Percentiles rank a stretch among this genome's conserved stretches.
phyloP scores from a whole-genome alignment of 1,140 invertebrate species.

The Hycleus cichorii region DNA sequence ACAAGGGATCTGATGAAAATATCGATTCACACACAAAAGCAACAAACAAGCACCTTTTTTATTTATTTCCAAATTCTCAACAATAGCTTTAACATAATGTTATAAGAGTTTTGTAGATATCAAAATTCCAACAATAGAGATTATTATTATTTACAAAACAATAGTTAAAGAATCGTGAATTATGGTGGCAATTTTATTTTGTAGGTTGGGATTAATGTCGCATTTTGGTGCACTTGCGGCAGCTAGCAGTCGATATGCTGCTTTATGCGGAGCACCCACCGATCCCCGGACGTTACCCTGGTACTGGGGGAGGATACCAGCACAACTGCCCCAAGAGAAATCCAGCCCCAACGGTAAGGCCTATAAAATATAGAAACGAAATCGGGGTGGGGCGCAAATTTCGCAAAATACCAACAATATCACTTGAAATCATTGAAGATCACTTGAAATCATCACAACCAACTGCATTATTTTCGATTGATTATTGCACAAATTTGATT shows the following conservation, averaged over 20 bases:
- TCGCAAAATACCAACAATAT: too few species aligned
- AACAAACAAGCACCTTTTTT: conserved; percentile 1
- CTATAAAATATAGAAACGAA: neutral
- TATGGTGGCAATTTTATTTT: conserved; percentile 32
- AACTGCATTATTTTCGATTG: neutral
- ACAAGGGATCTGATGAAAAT: conserved; percentile 21
- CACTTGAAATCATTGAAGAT: too few species aligned
- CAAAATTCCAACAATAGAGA: too few species aligned
- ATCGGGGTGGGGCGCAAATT: too few species aligned
- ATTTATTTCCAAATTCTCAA: neutral
- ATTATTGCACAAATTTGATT: too few species aligned
- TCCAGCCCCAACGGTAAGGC: conserved; percentile 47
- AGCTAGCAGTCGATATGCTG: conserved; percentile 52
- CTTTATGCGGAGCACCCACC: conserved; percentile 50
- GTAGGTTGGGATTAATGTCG: conserved; percentile 73
- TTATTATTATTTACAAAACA: too few species aligned
- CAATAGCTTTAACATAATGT: too few species aligned
- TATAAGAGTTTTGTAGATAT: too few species aligned
- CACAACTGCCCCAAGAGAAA: conserved; percentile 42
- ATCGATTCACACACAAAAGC: conserved; percentile 19
- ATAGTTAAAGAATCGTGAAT: too few species aligned
- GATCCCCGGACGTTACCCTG: conserved; percentile 39
- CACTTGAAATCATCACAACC: neutral
- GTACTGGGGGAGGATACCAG: conserved; percentile 48
- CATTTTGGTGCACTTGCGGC: conserved; percentile 64